Evolutionary conservation across 2,888 invertebrate species (phyloP).

Genomic region (Eledone cirrhosa): DNA sequence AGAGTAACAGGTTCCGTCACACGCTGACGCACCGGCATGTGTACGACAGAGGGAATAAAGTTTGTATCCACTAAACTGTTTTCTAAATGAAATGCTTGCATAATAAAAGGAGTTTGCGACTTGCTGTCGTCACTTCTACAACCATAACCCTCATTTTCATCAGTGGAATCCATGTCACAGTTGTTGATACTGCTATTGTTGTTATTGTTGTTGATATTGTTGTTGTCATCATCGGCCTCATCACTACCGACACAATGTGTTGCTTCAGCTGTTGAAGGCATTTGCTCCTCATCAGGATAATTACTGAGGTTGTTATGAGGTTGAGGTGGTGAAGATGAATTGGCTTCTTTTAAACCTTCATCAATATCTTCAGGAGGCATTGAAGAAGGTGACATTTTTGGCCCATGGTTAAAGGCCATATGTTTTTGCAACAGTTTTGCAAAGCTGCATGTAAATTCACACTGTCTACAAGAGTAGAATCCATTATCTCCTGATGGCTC

Average conservation of each 20-base stretch:
- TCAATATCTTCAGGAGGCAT: not conserved
- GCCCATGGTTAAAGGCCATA: slow-evolving; percentile 40
- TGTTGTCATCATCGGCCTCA: not conserved
- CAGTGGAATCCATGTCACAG: not conserved
- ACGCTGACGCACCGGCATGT: slow-evolving; percentile 89
- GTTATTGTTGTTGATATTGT: not conserved
- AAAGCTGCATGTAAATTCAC: slow-evolving; percentile 54
- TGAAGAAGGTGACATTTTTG: slow-evolving; percentile 29
- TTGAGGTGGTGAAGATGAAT: not conserved
- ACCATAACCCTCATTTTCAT: not conserved
- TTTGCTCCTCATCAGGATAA: slow-evolving; percentile 5
- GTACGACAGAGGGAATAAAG: slow-evolving; percentile 90
- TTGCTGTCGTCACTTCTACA: slow-evolving; percentile 47
- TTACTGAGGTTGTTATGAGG: not conserved
- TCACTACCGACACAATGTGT: not conserved
- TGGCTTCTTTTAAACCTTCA: not conserved
- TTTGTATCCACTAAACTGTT: slow-evolving; percentile 65
- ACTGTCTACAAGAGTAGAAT: slow-evolving; percentile 46
- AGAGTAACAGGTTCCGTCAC: slow-evolving; percentile 86
- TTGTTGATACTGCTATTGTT: not conserved
- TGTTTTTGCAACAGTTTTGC: slow-evolving; percentile 53
- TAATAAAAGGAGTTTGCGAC: slow-evolving; percentile 43
- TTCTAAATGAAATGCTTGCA: slow-evolving; percentile 39
- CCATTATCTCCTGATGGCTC: not conserved
- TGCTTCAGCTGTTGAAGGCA: slow-evolving; percentile 1